A percentile compares a stretch with the other conserved stretches of the same genome.
These are phyloP conservation scores for Chinchilla lanigera DNA, from an alignment of 2,113 vertebrate species.

Conservation along the genomic window DNA sequence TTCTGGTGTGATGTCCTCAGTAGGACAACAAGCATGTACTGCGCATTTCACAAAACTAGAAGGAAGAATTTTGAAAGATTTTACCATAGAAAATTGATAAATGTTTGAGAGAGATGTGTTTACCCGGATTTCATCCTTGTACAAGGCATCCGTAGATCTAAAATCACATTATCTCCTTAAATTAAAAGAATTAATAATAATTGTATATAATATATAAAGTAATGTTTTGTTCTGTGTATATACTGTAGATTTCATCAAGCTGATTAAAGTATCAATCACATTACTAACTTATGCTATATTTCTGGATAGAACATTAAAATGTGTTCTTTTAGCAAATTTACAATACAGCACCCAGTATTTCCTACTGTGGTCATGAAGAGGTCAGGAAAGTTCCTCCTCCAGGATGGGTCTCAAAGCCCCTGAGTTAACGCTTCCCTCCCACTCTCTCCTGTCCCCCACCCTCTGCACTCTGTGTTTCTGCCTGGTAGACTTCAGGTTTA, in stretches of 20 bases:
- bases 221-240: background rate
- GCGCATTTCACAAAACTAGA: background rate
- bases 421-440: background rate
- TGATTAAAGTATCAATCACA: background rate
- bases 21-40: background rate
- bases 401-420: too few relatives aligned
- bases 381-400: too few relatives aligned
- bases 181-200: background rate
- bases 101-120: background rate
- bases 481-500: background rate
- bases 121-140: background rate
- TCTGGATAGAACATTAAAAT: too few relatives aligned
- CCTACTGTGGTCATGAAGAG: background rate
- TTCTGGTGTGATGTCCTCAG: background rate
- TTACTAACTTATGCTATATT: background rate
- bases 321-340: background rate
- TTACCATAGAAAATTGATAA: background rate
- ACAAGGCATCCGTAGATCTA: background rate
- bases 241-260: background rate
- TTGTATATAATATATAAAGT: background rate
- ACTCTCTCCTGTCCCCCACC: background rate
- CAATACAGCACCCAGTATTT: accelerated
- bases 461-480: background rate
- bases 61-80: background rate
- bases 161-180: background rate